Percentiles rank a stretch among this genome's conserved stretches.
phyloP scores from a whole-genome alignment of 30 jellyfish, hydroid and myxozoan genomes.

The Pseudorhiza aurosa region DNA sequence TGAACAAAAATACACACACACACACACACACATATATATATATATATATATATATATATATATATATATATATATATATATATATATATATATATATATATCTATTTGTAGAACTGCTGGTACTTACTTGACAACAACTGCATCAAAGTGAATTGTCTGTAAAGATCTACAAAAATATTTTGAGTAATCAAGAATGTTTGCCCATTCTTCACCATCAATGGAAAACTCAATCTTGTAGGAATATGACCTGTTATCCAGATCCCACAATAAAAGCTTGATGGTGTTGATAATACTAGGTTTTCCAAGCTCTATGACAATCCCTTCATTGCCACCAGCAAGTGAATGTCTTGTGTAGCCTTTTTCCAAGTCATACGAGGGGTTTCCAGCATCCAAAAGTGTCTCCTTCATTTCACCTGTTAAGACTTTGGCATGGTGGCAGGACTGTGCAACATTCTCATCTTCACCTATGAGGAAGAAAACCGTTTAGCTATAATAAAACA shows the following conservation, averaged over 20 bases:
- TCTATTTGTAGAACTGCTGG: no score
- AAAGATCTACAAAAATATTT: slow-evolving; percentile 74
- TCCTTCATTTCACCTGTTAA: slow-evolving; percentile 86
- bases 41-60: no score
- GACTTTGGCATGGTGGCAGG: slow-evolving; percentile 83
- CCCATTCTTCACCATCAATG: slow-evolving; percentile 80
- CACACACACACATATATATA: no score
- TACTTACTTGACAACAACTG: slow-evolving; percentile 74
- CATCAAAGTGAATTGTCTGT: slow-evolving; percentile 74
- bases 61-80: no score
- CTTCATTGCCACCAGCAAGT: slow-evolving; percentile 58
- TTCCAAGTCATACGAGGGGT: slow-evolving; percentile 77
- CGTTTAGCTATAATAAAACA: no score
- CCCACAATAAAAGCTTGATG: slow-evolving; percentile 83
- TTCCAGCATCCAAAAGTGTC: slow-evolving; percentile 68
- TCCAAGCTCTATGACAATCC: slow-evolving; percentile 80
- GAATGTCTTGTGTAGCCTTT: slow-evolving; percentile 86
- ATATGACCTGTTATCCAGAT: slow-evolving; percentile 79
- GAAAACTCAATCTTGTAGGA: slow-evolving; percentile 83
- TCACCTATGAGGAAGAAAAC: slow-evolving; percentile 50
- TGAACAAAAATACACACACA: no score
- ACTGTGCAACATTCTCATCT: slow-evolving; percentile 85
- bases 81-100: no score
- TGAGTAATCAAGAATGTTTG: slow-evolving; percentile 72
- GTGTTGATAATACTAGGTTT: slow-evolving; percentile 88